Evolutionary conservation across 2,113 vertebrate species (phyloP).

Genomic region (Diglossa brunneiventris): DNA sequence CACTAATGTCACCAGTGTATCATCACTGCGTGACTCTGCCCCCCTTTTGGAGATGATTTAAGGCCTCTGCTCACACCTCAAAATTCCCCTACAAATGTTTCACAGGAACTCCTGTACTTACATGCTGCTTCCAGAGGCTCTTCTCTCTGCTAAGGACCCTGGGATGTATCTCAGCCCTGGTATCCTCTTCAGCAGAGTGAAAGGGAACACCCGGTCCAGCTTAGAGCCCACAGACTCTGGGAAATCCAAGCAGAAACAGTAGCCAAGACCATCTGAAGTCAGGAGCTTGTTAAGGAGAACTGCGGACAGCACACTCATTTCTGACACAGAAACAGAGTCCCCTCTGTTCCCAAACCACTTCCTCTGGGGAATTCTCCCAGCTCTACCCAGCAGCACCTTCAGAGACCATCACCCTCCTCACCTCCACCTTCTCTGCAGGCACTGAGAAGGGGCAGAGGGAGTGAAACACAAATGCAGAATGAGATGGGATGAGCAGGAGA

Average conservation of each 20-base stretch:
- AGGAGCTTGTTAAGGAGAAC: slow-evolving; percentile 56
- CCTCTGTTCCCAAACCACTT: not conserved
- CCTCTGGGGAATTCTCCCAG: not conserved
- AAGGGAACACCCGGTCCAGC: slow-evolving; percentile 76
- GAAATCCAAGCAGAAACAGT: slow-evolving; percentile 76
- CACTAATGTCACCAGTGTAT: not conserved
- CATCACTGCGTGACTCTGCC: not conserved
- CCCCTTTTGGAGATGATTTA: not conserved
- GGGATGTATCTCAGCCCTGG: slow-evolving; percentile 76
- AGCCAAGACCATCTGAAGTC: slow-evolving; percentile 76
- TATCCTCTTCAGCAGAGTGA: slow-evolving; percentile 73
- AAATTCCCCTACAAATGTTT: not conserved
- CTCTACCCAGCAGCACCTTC: not conserved
- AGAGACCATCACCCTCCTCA: not conserved
- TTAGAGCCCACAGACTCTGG: slow-evolving; percentile 64
- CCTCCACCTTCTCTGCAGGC: rapidly evolving
- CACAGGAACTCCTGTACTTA: slow-evolving; percentile 44
- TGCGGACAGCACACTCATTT: not conserved
- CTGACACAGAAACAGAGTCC: not conserved
- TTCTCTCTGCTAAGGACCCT: slow-evolving; percentile 72
- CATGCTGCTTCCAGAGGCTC: slow-evolving; percentile 67
- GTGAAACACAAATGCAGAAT: no score
- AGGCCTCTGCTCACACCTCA: not conserved
- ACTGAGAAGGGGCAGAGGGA: rapidly evolving
- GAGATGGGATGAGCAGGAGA: no score